Evolutionary conservation across 2,888 invertebrate genomes (phyloP).

Genomic region (Fissipunctia ypsillon): DNA sequence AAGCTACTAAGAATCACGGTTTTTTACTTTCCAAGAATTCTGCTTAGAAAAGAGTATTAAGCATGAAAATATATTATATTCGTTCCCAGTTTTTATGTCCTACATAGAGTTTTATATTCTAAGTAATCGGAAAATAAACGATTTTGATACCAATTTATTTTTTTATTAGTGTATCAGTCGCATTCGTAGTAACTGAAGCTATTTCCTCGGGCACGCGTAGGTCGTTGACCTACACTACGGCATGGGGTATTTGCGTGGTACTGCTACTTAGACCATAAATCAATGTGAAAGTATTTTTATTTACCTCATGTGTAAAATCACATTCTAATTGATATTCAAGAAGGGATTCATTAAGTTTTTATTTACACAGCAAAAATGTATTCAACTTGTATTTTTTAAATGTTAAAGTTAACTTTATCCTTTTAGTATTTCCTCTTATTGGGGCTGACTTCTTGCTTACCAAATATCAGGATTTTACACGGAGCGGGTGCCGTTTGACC

Average conservation of each 20-base stretch:
- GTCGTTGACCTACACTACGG: conserved; percentile 61
- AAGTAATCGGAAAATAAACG: conserved; percentile 52
- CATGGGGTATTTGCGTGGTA: conserved; percentile 67
- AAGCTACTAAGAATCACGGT: conserved; percentile 25
- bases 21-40: conserved; percentile 33
- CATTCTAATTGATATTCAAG: conserved; percentile 57
- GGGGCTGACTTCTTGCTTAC: conserved; percentile 16
- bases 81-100: conserved; percentile 41
- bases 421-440: conserved; percentile 1
- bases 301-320: conserved; percentile 56
- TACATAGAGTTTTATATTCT: conserved; percentile 33
- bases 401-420: conserved; percentile 17
- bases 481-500: conserved; percentile 28
- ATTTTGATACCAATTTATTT: conserved; percentile 46
- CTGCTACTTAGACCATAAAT: conserved; percentile 63
- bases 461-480: conserved; percentile 14
- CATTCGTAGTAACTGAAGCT: conserved; percentile 61
- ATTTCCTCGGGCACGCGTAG: conserved; percentile 63
- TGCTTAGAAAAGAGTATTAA: conserved; percentile 26
- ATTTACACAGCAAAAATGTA: conserved; percentile 29
- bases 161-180: conserved; percentile 55
- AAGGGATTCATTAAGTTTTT: conserved; percentile 35
- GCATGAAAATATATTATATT: conserved; percentile 38
- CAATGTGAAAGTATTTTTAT: conserved; percentile 66
- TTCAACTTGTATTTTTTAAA: conserved; percentile 16